Evolutionary conservation across 2,797 vertebrate genomes (phyloP).

Genomic region (Thalassophryne amazonica): DNA sequence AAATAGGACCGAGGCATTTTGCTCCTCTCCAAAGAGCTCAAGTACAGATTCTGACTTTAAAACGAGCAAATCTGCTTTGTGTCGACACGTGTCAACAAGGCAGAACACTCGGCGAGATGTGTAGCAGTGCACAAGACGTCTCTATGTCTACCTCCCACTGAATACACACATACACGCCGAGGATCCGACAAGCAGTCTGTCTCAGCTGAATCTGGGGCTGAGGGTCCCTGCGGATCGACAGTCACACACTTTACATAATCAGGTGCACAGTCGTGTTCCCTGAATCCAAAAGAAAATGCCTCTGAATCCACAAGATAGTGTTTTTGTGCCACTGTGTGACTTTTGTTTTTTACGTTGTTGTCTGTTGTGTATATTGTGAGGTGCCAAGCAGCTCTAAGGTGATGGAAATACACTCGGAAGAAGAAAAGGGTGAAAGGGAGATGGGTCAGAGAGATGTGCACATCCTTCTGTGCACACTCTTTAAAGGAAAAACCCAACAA

Average conservation of each 20-base stretch:
- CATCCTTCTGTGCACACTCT: constrained; percentile 33
- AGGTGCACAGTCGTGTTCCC: constrained; percentile 14
- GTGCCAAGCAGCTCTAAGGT: constrained; percentile 48
- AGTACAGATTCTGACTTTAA: neutral
- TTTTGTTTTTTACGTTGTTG: constrained; percentile 16
- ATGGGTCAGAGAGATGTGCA: constrained; percentile 10
- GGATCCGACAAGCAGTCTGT: constrained; percentile 13
- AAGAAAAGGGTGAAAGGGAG: neutral
- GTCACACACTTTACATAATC: constrained; percentile 34
- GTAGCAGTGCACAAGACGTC: neutral
- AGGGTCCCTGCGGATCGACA: constrained; percentile 17
- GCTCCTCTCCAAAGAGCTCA: neutral
- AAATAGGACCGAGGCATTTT: neutral
- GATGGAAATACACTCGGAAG: constrained; percentile 35
- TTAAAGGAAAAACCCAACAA: constrained; percentile 42
- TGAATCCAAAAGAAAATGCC: constrained; percentile 26
- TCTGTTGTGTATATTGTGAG: constrained; percentile 50
- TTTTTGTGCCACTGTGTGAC: constrained; percentile 5
- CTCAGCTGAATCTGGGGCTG: constrained; percentile 29
- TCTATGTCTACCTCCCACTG: neutral
- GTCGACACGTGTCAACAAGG: constrained; percentile 8
- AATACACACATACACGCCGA: neutral
- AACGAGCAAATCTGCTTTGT: constrained; percentile 3
- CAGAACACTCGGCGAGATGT: neutral
- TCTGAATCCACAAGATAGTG: constrained; percentile 3